Base-by-base conservation (phyloP, 2,113 vertebrate species). In the Anas platyrhynchos region DNA sequence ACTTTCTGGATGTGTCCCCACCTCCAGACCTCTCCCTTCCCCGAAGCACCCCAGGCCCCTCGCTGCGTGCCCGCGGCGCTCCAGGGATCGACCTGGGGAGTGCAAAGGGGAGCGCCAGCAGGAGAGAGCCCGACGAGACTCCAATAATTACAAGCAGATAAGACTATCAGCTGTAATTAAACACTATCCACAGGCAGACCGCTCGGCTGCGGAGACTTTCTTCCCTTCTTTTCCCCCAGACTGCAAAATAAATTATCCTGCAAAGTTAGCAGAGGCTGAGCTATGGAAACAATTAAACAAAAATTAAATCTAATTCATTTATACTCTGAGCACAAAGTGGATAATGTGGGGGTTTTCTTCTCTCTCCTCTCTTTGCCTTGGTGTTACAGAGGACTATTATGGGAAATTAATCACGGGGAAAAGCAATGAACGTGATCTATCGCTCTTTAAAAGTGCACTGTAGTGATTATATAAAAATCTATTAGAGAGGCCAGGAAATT, bases 231-330 rank as follows among this genome's bases (percentile, higher is more conserved):
- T 88, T 95, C 92, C 97, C 97, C 89, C 43, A 91, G 98, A 97
- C 97, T 95, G 98, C 96, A 97, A 98, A 98, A 98, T 98, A 98
- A 98, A 99, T 99, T 98, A 98, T 97, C 98, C 98, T 97, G 98
- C 96, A 97, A 98, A 98, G 97, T 97, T 97, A 96, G 97, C 97
- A 93, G 96, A 97, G 97, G 97, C 96, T 99, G 98, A 99, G 98
- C 98, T 98, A 98, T 98, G 98, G 98, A 98, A 98, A 99, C 98
- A 99, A 99, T 98, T 99, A 98, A 98, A 98, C 97, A 98, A 98
- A 98, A 98, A 98, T 99, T 98, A 98, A 98, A 98, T 98, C 98
- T 98, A 98, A 99, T 98, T 98, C 98, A 98, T 98, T 98, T 97
- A 97, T 97, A 97, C 98, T 97, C 97, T 62, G 97, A 97, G 98